phyloP scores from a whole-genome alignment of 1,140 invertebrate genomes.

The Drosophila aff. region DNA sequence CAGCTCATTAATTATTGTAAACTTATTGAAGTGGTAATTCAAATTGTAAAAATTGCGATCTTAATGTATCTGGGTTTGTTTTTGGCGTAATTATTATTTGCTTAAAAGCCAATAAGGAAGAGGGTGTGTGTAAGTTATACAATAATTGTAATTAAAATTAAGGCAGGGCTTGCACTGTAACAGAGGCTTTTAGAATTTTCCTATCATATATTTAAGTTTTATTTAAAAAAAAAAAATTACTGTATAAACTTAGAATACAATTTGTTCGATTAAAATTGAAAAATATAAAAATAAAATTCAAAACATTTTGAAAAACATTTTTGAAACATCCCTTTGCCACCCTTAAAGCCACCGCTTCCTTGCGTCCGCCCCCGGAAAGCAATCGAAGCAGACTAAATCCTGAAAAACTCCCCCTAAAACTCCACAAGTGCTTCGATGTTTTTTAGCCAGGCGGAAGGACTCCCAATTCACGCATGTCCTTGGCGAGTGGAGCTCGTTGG shows the following conservation, averaged over 20 bases:
- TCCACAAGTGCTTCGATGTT: constrained; percentile 53
- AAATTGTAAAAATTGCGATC: constrained; percentile 1
- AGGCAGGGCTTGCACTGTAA: background rate
- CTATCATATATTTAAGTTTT: no score
- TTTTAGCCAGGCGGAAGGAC: constrained; percentile 25
- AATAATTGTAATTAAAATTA: background rate
- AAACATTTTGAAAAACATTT: background rate
- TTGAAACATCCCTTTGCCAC: background rate
- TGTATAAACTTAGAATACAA: no score
- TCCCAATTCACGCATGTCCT: constrained; percentile 72
- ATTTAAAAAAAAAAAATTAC: no score
- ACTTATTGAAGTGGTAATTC: constrained; percentile 31
- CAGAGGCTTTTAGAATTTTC: no score
- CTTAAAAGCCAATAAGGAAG: background rate
- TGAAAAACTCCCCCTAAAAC: constrained; percentile 48
- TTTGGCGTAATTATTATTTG: background rate
- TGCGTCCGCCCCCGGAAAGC: constrained; percentile 47
- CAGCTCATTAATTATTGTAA: constrained; percentile 57
- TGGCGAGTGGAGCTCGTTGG: constrained; percentile 26
- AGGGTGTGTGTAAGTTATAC: background rate
- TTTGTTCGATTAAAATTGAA: background rate
- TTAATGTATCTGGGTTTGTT: no score
- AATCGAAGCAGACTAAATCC: constrained; percentile 43
- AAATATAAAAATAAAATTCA: background rate
- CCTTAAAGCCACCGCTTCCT: background rate